Evolutionary conservation across 2,797 vertebrate genomes (phyloP), one percentile per base, ranked within the genome.

Genomic region (Falco peregrinus): DNA sequence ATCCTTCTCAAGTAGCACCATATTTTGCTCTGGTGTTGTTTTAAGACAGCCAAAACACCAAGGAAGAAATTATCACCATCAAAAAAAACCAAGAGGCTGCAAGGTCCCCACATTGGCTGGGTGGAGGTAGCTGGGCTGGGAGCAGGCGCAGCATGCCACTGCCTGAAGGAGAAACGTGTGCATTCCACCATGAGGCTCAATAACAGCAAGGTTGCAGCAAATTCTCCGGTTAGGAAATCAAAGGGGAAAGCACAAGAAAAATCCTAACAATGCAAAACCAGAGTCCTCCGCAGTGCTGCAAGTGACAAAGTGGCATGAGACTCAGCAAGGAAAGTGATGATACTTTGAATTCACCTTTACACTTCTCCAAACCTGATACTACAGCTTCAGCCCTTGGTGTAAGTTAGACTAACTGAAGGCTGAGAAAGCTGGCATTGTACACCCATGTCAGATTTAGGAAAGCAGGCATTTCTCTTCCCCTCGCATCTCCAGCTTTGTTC

Each of bases 31-130:
- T 59, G 31, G 15, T 43, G 33, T 6, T 79, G 19, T 61, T 61
- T 87, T 74, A 67, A 74, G 61, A 14, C 35, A 82, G 51, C 20
- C 39, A 79, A 79, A 90, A 70, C 17, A 21, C 50, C 41, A 41
- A 77, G 37, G 35, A 90, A 70, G 33, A 89, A 53, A 71, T 70
- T 37, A 63, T 13, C 39, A 76, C 21, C 33, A 47, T 81, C 29
- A 43, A 57, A 84, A 64, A n/a, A 33, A 63, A 53, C 21, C 0
- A 2, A 80, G 41, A 20, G 31, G 19, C 69, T 70, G 10, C 69
- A 69, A 56, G 35, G 25, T 5, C 37, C 26, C n/a, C n/a, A 18
- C 1, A 0, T 1, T 10, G 7, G 16, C 64, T 45, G 2, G 0
- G 22, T 22, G 12, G 10, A 56, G 35, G 39, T 31, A 67, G 51